Conservation (phyloP, 2,888 invertebrate genomes). For the Spialia ferax region DNA sequence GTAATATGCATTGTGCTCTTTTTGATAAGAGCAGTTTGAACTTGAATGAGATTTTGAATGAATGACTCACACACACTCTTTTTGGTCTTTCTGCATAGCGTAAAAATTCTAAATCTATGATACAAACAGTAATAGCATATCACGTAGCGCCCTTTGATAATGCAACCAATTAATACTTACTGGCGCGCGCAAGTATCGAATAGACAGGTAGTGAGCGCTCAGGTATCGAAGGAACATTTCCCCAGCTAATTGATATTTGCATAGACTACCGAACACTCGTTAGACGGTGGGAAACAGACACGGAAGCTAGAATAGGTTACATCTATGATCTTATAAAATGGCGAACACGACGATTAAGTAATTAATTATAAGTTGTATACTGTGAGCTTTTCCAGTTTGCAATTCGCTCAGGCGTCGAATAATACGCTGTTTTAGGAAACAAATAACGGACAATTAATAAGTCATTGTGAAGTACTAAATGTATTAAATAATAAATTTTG, state of each 20-base stretch:
- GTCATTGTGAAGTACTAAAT: no score
- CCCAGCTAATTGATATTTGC: constrained; percentile 73
- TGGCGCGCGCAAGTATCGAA: constrained; percentile 47
- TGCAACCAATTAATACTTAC: constrained; percentile 62
- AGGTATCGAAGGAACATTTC: constrained; percentile 60
- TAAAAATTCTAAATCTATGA: no score
- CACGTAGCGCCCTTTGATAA: constrained; percentile 57
- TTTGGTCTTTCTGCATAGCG: no score
- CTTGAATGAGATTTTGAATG: no score
- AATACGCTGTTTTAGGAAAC: background rate
- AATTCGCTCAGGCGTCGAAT: constrained; percentile 4
- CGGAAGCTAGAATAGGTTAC: constrained; percentile 52
- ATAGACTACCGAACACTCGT: constrained; percentile 53
- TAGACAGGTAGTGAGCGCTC: constrained; percentile 52
- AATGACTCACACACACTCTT: no score
- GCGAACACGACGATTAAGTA: constrained; percentile 46
- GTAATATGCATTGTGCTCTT: no score
- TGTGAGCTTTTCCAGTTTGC: background rate
- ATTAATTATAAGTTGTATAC: constrained; percentile 45
- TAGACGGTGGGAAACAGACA: constrained; percentile 50
- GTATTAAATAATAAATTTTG: no score
- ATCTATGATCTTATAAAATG: constrained; percentile 55
- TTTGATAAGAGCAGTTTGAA: no score
- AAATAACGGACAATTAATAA: no score
- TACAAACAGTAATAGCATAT: constrained; percentile 58